These are phyloP conservation scores for Athripsodes cinereus DNA, from an alignment of 2,888 invertebrate genomes.

Conservation along the genomic window DNA sequence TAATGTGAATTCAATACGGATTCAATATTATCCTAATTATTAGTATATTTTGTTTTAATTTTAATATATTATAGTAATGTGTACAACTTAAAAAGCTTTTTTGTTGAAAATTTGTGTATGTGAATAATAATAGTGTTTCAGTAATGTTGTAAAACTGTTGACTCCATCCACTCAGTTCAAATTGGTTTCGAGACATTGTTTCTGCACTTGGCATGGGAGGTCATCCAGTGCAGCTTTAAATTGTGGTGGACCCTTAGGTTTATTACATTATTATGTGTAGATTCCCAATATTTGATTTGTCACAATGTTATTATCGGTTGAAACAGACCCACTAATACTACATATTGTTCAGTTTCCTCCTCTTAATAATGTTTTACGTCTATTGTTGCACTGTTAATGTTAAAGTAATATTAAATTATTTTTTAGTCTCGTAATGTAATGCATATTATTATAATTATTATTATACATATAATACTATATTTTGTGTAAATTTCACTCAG, in stretches of 20 bases:
- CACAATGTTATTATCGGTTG: too few species aligned
- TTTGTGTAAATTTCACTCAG: constrained; percentile 2
- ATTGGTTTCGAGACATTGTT: not conserved
- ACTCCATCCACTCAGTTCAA: too few species aligned
- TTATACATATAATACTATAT: not conserved
- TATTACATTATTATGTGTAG: too few species aligned
- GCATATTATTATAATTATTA: not conserved
- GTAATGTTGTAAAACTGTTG: too few species aligned
- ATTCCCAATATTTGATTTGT: too few species aligned
- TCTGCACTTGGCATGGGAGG: not conserved
- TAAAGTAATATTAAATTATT: constrained; percentile 1
- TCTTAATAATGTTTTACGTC: too few species aligned
- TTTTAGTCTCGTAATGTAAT: not conserved
- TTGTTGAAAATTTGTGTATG: not conserved
- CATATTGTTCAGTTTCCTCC: too few species aligned
- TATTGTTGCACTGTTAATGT: constrained; percentile 2
- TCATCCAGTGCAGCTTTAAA: not conserved
- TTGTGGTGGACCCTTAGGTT: not conserved
- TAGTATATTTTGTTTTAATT: not conserved
- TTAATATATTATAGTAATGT: not conserved
- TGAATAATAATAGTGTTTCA: not conserved
- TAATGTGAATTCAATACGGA: too few species aligned
- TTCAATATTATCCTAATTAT: too few species aligned
- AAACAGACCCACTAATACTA: too few species aligned
- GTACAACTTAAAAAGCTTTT: not conserved